A percentile compares a stretch with the other conserved stretches of the same genome.
Evolutionary conservation across 2,888 invertebrate genomes (phyloP).

Genomic region (Hydrotaea diabolus): DNA sequence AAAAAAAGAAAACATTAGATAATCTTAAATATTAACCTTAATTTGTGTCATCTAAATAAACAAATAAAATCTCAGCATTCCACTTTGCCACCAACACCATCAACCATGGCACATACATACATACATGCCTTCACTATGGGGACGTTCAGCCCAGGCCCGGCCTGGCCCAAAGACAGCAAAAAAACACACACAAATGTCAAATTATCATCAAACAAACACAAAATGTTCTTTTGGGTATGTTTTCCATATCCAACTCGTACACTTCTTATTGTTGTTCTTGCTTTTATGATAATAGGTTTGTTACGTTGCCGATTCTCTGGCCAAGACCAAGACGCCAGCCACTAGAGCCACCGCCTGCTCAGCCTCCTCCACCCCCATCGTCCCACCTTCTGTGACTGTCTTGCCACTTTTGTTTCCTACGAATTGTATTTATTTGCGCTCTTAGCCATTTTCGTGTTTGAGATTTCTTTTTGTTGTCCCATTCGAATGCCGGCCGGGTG

Average conservation of each 20-base stretch:
- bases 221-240: constrained; percentile 63
- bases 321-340: neutral
- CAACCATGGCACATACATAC: neutral
- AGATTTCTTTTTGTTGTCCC: constrained; percentile 30
- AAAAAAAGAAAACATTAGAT: constrained; percentile 6
- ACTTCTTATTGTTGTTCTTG: constrained; percentile 5
- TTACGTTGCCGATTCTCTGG: constrained; percentile 4
- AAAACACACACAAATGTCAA: constrained; percentile 43
- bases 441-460: constrained; percentile 57
- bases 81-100: neutral
- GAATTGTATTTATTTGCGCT: constrained; percentile 37
- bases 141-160: neutral
- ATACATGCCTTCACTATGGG: neutral
- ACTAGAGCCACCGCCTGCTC: neutral
- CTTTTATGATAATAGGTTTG: constrained; percentile 62
- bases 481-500: constrained; percentile 43
- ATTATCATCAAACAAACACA: constrained; percentile 59
- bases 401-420: constrained; percentile 43
- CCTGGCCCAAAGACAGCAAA: neutral
- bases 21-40: constrained; percentile 53
- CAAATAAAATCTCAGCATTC: constrained; percentile 46
- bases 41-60: constrained; percentile 52
- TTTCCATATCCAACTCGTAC: constrained; percentile 37
- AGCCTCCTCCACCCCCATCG: too few species aligned
- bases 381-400: neutral